These are phyloP conservation scores for Sylvilagus bachmani DNA, from an alignment of 2,113 vertebrate genomes.

Conservation along the genomic window DNA sequence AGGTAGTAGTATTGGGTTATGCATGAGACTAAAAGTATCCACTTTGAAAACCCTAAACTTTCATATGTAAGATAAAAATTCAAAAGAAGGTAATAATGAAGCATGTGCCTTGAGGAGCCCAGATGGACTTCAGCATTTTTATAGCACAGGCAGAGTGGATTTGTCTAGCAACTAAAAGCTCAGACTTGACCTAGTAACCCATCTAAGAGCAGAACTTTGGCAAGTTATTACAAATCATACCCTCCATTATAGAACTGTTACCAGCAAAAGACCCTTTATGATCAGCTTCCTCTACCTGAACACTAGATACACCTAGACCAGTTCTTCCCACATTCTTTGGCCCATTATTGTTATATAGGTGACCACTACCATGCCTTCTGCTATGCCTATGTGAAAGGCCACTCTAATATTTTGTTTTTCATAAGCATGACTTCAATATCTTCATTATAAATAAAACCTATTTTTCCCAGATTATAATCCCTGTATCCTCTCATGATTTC, in stretches of 20 bases:
- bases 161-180: not conserved
- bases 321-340: not conserved
- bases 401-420: not conserved
- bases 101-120: not conserved
- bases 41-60: not conserved
- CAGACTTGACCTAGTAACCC: not conserved
- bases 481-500: not conserved
- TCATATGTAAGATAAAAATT: not conserved
- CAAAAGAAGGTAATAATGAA: not conserved
- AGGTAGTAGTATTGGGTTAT: constrained; percentile 26
- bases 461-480: not conserved
- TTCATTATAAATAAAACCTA: not conserved
- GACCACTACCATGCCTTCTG: not conserved
- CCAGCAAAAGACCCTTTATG: not conserved
- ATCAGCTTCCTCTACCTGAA: not conserved
- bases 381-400: not conserved
- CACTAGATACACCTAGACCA: not conserved
- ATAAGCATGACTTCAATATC: not conserved
- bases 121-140: not conserved
- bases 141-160: not conserved
- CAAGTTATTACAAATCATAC: not conserved
- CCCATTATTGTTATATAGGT: not conserved
- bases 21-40: constrained; percentile 1
- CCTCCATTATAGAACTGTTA: not conserved
- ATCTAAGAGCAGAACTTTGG: not conserved